Base-by-base conservation (phyloP, 2,888 invertebrate genomes). In the Plebejus melissa region DNA sequence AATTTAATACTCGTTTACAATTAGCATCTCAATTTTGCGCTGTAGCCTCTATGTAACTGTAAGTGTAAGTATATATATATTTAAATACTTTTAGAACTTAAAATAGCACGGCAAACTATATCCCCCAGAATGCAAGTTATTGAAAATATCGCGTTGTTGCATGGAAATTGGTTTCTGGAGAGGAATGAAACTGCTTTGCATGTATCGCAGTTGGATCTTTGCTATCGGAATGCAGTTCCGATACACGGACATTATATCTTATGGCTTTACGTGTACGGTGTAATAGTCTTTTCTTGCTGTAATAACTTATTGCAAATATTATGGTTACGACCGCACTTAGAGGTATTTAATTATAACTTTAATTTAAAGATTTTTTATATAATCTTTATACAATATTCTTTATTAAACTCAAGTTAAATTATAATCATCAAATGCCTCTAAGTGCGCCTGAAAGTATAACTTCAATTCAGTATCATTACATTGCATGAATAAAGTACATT, bases 51-150 rank as follows among this genome's bases (percentile, higher is more conserved):
- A 28, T 46, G 16, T 50, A 9, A 13, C 50, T 16, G 32, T 32
- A 32, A 32, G 13, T n/a, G 22, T 22, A 22, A 22, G 22, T 22
- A 22, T 22, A 22, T 22, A 22, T 22, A 22, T 22, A 22, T 22
- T 32, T 28, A 65, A 32, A 60, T 65, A 9, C 28, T 65, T 50
- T 32, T 65, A 28, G 28, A 65, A 65, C 65, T 65, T 65, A 0
- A 65, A 65, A 65, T 65, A 65, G 13, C 65, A 13, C 16, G 32
- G 65, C 36, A 65, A 65, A 65, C 13, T 32, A 32, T 32, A 13
- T 65, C 11, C 65, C 65, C 65, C 65, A 13, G 65, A 36, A 65
- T 65, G 65, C 32, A 36, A 32, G 65, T 65, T 65, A 65, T 65
- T 65, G 32, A 32, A 65, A 65, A 65, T 65, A 65, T 65, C 65